phyloP scores from a whole-genome alignment of 2,888 invertebrate genomes.

The Aphodius granarius region DNA sequence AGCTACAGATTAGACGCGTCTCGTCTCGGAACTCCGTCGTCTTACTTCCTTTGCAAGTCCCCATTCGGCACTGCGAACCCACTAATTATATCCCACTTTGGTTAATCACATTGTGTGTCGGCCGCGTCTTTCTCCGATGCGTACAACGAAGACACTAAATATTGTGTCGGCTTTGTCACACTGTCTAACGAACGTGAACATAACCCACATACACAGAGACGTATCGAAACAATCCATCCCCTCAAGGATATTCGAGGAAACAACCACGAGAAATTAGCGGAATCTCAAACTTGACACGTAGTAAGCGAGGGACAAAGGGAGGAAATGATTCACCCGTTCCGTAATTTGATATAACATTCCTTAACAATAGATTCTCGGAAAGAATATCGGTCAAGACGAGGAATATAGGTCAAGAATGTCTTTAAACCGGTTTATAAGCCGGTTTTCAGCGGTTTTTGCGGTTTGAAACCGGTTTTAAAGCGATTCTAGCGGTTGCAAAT shows the following conservation, averaged over 20 bases:
- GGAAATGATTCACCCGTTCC: too few species aligned
- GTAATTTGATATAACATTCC: too few species aligned
- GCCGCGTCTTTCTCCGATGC: neutral
- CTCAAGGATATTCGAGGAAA: neutral
- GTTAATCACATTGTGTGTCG: conserved; percentile 43
- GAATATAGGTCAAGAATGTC: too few species aligned
- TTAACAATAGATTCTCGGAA: too few species aligned
- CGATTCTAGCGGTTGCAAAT: too few species aligned
- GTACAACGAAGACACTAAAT: neutral
- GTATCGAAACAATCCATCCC: neutral
- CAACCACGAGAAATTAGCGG: neutral
- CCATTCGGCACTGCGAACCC: conserved; percentile 4
- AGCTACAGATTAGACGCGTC: conserved; percentile 16
- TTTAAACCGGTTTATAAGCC: too few species aligned
- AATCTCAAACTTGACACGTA: neutral
- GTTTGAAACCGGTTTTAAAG: too few species aligned
- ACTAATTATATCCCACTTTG: conserved; percentile 45
- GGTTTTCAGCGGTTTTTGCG: too few species aligned
- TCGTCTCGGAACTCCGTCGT: neutral
- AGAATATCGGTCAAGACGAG: too few species aligned
- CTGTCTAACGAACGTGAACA: neutral
- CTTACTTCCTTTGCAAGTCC: neutral
- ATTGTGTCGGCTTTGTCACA: neutral
- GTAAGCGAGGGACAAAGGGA: neutral
- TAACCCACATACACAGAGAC: neutral